phyloP scores from a whole-genome alignment of 2,113 vertebrate genomes.

The Alces alces region DNA sequence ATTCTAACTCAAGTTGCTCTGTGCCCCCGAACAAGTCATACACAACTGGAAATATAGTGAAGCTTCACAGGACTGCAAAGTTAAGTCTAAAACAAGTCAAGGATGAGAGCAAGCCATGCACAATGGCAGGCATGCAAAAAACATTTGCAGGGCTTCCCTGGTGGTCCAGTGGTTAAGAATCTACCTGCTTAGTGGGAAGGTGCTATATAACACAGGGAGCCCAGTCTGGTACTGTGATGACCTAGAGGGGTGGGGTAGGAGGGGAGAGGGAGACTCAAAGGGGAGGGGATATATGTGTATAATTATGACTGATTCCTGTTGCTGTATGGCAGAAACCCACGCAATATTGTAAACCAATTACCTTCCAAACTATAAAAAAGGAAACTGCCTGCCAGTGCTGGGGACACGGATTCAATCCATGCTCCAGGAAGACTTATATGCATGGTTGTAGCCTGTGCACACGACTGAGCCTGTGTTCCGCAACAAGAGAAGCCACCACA shows the following conservation, averaged over 20 bases:
- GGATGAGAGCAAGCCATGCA: not conserved
- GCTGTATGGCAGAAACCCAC: not conserved
- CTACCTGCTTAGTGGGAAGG: not conserved
- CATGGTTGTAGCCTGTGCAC: not conserved
- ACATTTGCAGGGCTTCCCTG: not conserved
- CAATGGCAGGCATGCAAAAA: not conserved
- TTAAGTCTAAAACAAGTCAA: not conserved
- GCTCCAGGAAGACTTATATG: not conserved
- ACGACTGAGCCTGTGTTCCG: not conserved
- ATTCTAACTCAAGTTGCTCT: not conserved
- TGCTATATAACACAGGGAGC: not conserved
- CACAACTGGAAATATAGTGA: not conserved
- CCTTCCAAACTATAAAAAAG: not conserved
- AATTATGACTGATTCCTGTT: not conserved
- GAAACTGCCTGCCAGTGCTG: not conserved
- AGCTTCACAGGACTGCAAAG: not conserved
- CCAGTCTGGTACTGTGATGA: not conserved
- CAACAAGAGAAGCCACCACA: not conserved
- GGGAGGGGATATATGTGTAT: not conserved
- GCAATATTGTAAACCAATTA: not conserved
- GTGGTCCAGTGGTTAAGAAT: not conserved
- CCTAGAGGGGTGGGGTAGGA: not conserved
- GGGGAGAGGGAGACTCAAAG: not conserved
- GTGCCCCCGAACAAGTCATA: not conserved
- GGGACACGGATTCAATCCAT: not conserved